Evolutionary conservation across 37 sponge, comb jelly and placozoan genomes (phyloP), one percentile per base, ranked within the genome.

Genomic region (Ephydatia muelleri): DNA sequence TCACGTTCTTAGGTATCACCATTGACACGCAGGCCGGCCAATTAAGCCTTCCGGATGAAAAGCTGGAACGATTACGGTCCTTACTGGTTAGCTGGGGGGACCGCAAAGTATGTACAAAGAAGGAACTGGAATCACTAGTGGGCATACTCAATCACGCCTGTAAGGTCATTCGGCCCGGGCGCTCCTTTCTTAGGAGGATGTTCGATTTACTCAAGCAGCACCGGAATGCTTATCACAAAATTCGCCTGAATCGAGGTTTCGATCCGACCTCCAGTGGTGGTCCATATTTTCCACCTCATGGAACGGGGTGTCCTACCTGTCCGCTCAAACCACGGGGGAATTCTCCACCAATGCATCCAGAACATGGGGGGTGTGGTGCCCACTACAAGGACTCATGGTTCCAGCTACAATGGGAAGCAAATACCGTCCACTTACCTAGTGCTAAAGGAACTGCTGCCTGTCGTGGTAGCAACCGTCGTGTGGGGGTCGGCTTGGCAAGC

Each of bases 401-500:
- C 67, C 82, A 83, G 68, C 79, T 65, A 43, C 33, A 30, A 77
- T 86, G 87, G 86, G 73, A 64, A 30, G 6, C 5, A 6, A 38
- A 3, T 22, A 4, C 75, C 43, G 19, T 5, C 16, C 21, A 9
- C 5, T 22, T n/a, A 32, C 68, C 75, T 22, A 82, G 85, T 32
- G 79, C 91, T 33, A 25, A 91, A 91, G 73, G 87, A 91, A 73
- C 87, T 91, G 21, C 4, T 81, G 49, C 83, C 87, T 14, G 71
- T 85, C 28, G 12, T 91, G 30, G 21, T 91, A 16, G 87, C 83
- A 16, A 65, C 73, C 28, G 65, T 33, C 11, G 43, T 82, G 5
- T 91, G 87, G 87, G 79, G 85, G n/a, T 38, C 8, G n/a, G 16
- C 27, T 22, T 37, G 38, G 40, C 33, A n/a, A 11, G 66, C 25